Base-by-base conservation (phyloP, 2,113 vertebrate species). In the Ginglymostoma cirratum region DNA sequence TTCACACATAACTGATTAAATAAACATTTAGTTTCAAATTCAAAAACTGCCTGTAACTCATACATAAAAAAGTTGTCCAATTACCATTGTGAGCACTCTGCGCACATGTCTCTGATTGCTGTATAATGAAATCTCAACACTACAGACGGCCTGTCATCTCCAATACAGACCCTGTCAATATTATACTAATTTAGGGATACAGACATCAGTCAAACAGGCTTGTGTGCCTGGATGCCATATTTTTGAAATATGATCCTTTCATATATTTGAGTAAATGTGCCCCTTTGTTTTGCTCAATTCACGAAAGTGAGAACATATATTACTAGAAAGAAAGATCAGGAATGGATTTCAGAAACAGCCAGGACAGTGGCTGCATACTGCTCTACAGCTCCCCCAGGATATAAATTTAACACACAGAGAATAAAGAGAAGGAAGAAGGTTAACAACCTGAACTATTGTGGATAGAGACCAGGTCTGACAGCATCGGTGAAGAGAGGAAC, bases 161-260 rank as follows among this genome's bases (percentile, higher is more conserved):
- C 42, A 52, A 95, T 95, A 48, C 66, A 72, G 42, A 95, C 67
- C 38, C 94, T 95, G 94, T 72, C 94, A 95, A 95, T 76, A 95
- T 76, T 95, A 70, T 14, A 52, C 21, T 45, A 69, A 94, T 70
- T 24, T 12, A 2, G 66, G 2, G 55, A 42, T 27, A 14, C 42
- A 76, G 94, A 95, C 94, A 76, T 95, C 94, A 72, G 5, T 69
- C 69, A 72, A 42, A 45, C 67, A 27, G 2, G 93, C 67, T 45
- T 94, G 67, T 27, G 14, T 94, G 27, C 27, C 42, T 72, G 45
- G 3, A 14, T 72, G 38, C 72, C 34, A 45, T 34, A 38, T 48
- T 38, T 95, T 12, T 70, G 45, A 95, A 72, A 38, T 76, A 95
- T 8, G 48, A 95, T 72, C 45, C 38, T 12, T 72, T 93, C 42